phyloP scores from a whole-genome alignment of 2,797 vertebrate genomes.

The Zalophus californianus region DNA sequence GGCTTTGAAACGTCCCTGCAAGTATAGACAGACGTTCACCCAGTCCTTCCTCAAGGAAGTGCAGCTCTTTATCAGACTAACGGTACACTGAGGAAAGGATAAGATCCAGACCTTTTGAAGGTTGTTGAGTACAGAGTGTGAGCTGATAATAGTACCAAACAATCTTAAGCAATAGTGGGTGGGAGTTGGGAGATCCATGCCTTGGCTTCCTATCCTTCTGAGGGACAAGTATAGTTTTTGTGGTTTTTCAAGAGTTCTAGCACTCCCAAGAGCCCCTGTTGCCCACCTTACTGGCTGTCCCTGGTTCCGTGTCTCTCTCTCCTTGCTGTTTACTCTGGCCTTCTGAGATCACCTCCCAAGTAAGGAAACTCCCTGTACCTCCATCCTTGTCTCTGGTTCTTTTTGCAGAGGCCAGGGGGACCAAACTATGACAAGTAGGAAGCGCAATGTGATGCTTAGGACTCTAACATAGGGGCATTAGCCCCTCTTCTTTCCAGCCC shows the following conservation, averaged over 20 bases:
- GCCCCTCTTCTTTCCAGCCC: background rate
- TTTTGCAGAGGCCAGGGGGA: rapidly evolving
- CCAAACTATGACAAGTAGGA: background rate
- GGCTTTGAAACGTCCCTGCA: background rate
- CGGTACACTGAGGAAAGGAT: background rate
- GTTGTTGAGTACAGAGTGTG: background rate
- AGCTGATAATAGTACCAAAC: background rate
- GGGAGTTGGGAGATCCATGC: too few relatives aligned
- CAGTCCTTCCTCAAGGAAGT: background rate
- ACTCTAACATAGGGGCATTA: background rate
- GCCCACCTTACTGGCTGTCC: background rate
- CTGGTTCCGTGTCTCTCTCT: background rate
- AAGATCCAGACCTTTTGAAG: background rate
- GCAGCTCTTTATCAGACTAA: background rate
- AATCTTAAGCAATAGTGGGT: background rate
- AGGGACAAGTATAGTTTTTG: background rate
- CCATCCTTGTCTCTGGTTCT: background rate
- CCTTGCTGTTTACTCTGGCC: background rate
- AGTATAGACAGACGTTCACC: background rate
- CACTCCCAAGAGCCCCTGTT: background rate
- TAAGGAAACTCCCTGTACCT: background rate
- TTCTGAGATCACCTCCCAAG: background rate
- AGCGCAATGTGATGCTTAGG: background rate
- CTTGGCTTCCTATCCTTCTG: background rate
- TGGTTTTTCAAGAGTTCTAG: background rate